Evolutionary conservation across 2,888 invertebrate genomes (phyloP), one percentile per base, ranked within the genome.

Genomic region (Pedicia rivosa): DNA sequence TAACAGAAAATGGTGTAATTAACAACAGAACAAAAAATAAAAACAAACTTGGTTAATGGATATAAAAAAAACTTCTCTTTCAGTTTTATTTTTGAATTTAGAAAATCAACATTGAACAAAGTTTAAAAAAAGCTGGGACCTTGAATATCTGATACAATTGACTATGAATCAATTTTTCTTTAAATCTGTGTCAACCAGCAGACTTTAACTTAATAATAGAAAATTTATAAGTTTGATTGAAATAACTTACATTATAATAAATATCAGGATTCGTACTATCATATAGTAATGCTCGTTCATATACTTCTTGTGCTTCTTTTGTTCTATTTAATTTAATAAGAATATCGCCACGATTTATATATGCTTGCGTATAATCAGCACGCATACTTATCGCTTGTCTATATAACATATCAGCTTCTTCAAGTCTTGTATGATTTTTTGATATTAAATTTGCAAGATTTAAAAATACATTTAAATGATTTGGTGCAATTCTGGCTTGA

Each of bases 341-440:
- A 53, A 95, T 86, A 63, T 95, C 94, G 1, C 94, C 95, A 39
- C 94, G 74, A 64, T 95, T 95, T 47, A 95, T 95, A 57, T 95
- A 95, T 7, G 94, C 95, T 59, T 91, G 86, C 1, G 88, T 78
- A 57, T 92, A 92, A 66, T 95, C 94, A 2, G 92, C 79, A 46
- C 95, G 68, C 95, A 95, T 95, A 54, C 91, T 90, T 46, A 95
- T 94, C 9, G 94, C 95, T 59, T 92, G 92, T 41, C 90, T 68
- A 54, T 94, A 91, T 33, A 94, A 59, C 69, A 86, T 70, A 62
- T 95, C 94, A 0, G 95, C 95, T 62, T 95, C 94, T 59, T 88
- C 86, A 37, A 95, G 62, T 38, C 94, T 69, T 3, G 88, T 87
- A 19, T 79, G 78, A 60, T 95, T 91, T 55, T 88, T 83, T 4